Evolutionary conservation across 2,113 vertebrate genomes (phyloP), one percentile per base, ranked within the genome.

Genomic region (Corythoichthys intestinalis): DNA sequence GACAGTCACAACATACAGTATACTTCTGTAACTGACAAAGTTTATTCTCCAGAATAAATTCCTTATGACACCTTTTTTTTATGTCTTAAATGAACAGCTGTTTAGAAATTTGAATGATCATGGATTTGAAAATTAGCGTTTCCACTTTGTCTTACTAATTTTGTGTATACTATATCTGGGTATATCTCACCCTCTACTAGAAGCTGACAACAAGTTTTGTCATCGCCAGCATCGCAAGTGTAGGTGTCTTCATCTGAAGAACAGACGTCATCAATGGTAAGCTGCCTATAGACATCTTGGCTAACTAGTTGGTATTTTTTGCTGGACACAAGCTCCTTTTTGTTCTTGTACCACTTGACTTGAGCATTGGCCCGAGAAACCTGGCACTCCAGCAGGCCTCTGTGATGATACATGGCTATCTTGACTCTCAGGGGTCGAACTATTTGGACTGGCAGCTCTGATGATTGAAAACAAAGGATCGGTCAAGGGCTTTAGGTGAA

Each of bases 301-400:
- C 93, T 96, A 72, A 96, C 90, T 0, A 96, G 87, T 35, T 96
- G 94, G 0, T 95, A 95, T 76, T 94, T 97, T 59, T 79, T 83
- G 13, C 92, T 75, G 0, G 94, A 81, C 9, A 64, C 70, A 3
- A 99, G 86, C 77, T 95, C 93, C 15, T 68, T 8, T 0, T 83
- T 67, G 48, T 88, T 92, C 69, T 94, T 96, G 83, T 93, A 96
- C 97, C 97, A 99, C 3, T 63, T 90, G 57, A 98, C 97, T 69
- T 88, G 69, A 60, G 96, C 96, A 0, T 89, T 98, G 53, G 93
- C 87, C 2, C 95, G 90, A 0, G 97, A 98, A 65, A 99, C 91
- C 76, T 96, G 95, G 90, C 97, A 99, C 88, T 99, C 97, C 15
- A 99, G 91, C 67, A 98, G 63, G 0, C 94, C 95, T 0, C 94